A percentile compares a stretch with the other conserved stretches of the same genome.
phyloP scores from a whole-genome alignment of 2,797 vertebrate species.

The Cossypha caffra region DNA sequence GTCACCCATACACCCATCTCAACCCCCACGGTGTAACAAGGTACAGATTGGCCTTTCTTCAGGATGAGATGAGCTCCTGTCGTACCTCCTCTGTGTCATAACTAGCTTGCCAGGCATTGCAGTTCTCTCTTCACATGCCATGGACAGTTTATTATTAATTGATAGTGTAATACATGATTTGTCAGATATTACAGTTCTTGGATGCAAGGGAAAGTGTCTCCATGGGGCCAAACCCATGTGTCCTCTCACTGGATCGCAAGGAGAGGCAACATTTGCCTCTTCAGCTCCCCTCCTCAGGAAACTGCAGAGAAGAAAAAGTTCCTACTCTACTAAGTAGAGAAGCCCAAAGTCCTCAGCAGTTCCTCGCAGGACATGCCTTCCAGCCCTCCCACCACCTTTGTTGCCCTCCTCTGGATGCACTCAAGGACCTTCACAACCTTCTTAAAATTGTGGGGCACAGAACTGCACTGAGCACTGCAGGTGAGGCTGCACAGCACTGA shows the following conservation, averaged over 20 bases:
- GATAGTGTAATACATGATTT: background rate
- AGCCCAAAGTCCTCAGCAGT: fast-evolving
- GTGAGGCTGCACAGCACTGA: background rate
- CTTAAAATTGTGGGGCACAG: fast-evolving
- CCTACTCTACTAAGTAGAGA: background rate
- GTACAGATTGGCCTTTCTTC: background rate
- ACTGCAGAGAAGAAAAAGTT: background rate
- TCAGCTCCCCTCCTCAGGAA: fast-evolving
- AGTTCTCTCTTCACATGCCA: background rate
- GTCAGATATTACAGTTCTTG: background rate
- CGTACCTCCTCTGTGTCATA: background rate
- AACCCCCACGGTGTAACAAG: fast-evolving
- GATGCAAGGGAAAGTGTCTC: background rate
- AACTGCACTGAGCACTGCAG: background rate
- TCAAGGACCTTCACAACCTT: background rate
- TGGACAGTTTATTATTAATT: background rate
- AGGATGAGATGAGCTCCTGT: background rate
- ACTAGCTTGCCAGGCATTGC: background rate
- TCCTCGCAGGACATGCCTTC: background rate
- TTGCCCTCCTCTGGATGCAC: background rate
- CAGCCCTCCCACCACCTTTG: background rate
- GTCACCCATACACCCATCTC: fast-evolving
- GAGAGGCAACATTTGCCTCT: background rate
- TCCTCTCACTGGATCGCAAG: background rate
- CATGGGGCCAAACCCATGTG: background rate